Conservation (phyloP, 2,888 invertebrate species). For the Aphodius sticticus region DNA sequence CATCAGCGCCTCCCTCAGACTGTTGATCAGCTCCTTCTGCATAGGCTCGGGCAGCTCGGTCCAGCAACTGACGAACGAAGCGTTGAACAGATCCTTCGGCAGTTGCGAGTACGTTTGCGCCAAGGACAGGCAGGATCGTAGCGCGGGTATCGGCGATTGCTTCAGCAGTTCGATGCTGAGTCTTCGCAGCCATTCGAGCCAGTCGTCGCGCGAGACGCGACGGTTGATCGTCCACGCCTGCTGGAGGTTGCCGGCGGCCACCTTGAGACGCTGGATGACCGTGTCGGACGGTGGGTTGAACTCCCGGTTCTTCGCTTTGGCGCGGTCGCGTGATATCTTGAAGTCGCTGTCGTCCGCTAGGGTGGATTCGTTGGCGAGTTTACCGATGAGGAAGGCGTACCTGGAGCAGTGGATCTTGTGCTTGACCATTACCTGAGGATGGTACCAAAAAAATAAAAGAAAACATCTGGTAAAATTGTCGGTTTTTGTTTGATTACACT, state of each 20-base stretch:
- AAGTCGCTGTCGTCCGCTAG: slow-evolving; percentile 79
- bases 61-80: slow-evolving; percentile 99
- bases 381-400: slow-evolving; percentile 81
- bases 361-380: slow-evolving; percentile 77
- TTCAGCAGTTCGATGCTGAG: slow-evolving; percentile 93
- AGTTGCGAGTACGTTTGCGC: slow-evolving; percentile 95
- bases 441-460: too few relatives aligned
- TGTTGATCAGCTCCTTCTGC: slow-evolving; percentile 85
- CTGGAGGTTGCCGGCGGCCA: slow-evolving; percentile 84
- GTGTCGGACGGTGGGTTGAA: slow-evolving; percentile 72
- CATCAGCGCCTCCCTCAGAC: slow-evolving; percentile 87
- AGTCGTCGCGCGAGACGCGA: slow-evolving; percentile 96
- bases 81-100: slow-evolving; percentile 96
- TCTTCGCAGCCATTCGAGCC: slow-evolving; percentile 96
- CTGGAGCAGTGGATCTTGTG: slow-evolving; percentile 80
- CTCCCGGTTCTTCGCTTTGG: slow-evolving; percentile 74
- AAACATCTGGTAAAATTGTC: too few relatives aligned
- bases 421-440: slow-evolving; percentile 66
- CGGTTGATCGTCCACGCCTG: slow-evolving; percentile 92
- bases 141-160: slow-evolving; percentile 94
- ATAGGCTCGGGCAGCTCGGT: slow-evolving; percentile 86
- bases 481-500: slow-evolving; percentile 23
- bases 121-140: slow-evolving; percentile 88
- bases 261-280: slow-evolving; percentile 81
- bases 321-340: slow-evolving; percentile 67